Evolutionary conservation across 2,113 vertebrate species (phyloP).

Genomic region (Colossoma macropomum): DNA sequence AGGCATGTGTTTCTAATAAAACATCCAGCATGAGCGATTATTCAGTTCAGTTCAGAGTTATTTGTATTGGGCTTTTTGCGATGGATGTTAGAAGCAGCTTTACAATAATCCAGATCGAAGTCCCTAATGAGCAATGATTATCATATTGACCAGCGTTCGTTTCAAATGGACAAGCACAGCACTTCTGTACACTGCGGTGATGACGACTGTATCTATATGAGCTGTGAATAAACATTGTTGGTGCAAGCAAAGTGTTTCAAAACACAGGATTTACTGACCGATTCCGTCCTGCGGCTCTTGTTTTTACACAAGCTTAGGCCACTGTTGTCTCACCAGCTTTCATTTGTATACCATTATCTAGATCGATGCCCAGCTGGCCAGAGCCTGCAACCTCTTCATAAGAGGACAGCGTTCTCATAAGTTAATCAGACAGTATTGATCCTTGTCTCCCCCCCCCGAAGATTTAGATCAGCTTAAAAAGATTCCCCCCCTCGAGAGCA

Average conservation of each 20-base stretch:
- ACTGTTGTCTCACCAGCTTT: not conserved
- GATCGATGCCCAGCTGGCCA: conserved; percentile 19
- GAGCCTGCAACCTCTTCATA: conserved; percentile 24
- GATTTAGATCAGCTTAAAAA: conserved; percentile 38
- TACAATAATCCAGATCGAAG: not conserved
- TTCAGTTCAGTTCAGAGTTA: no score
- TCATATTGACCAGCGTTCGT: not conserved
- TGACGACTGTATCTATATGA: not conserved
- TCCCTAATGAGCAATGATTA: not conserved
- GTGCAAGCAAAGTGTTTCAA: not conserved
- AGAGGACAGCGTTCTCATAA: conserved; percentile 50
- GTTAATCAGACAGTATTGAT: conserved; percentile 64
- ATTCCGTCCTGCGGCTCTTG: not conserved
- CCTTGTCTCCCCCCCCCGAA: conserved; percentile 11
- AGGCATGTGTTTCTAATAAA: no score
- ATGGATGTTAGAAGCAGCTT: not conserved
- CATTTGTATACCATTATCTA: conserved; percentile 28
- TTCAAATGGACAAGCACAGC: not conserved
- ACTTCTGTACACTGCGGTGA: not conserved
- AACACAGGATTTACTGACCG: not conserved
- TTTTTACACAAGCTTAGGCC: not conserved
- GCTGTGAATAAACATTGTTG: not conserved
- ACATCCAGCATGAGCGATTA: no score
- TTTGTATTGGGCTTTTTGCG: not conserved
- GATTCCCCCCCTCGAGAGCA: conserved; percentile 55